Evolutionary conservation across 2,797 vertebrate species (phyloP), one percentile per base, ranked within the genome.

Genomic region (Mormyrops boulengeri): DNA sequence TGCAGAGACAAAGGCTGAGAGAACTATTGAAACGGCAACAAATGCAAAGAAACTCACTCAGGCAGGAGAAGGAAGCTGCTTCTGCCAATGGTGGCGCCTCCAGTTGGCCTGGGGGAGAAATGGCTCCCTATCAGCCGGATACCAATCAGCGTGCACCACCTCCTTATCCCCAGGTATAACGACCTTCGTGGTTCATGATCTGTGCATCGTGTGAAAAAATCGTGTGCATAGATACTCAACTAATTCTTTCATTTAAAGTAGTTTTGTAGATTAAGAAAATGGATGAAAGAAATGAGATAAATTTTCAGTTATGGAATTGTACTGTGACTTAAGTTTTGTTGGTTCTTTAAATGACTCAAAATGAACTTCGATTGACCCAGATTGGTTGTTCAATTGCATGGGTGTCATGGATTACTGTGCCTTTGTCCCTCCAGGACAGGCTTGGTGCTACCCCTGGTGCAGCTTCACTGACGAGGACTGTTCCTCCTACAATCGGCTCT

Each of bases 21-120:
- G 98, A 99, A 93, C 96, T 99, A 92, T 94, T 99, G 88, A 99
- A 99, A 92, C 96, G 97, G 89, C 98, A 99, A 94, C 98, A 99
- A 95, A 98, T 99, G 93, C 98, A 99, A 88, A 96, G 96, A 91
- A 98, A 97, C 92, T 97, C 96, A 30, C 95, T 99, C 84, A 94
- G 97, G 91, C 98, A 98, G 93, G 98, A 99, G 93, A 99, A 99
- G 90, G 98, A 99, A 90, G 96, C 97, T 0, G 96, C 97, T 0
- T 97, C 96, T 0, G 96, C 96, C 0, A 94, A 92, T 87, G 95
- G 90, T 88, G 92, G 92, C 84, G 94, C 95, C 30, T 93, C 95
- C 87, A 95, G 85, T 87, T 99, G 98, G 98, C 95, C 95, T 88
- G 94, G 96, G 57, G 95, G 96, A 0, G 98, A 99, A 17, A 89